These are phyloP conservation scores for Chelonoidis abingdonii DNA, from an alignment of 2,113 vertebrate genomes.

Conservation along the genomic window DNA sequence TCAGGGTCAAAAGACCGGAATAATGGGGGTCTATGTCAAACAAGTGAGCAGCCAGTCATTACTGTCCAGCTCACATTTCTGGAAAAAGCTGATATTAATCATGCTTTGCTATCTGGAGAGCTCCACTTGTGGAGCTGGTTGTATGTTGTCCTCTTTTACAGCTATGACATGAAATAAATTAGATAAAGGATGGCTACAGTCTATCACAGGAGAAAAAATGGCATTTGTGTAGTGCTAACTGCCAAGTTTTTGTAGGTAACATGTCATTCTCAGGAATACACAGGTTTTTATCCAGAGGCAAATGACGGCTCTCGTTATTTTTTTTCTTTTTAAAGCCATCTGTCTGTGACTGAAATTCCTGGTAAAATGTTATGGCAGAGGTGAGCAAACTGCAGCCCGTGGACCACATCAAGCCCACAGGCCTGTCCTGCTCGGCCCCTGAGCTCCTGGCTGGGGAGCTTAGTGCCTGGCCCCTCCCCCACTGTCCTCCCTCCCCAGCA, in stretches of 20 bases:
- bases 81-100: background rate
- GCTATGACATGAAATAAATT: fast-evolving
- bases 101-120: background rate
- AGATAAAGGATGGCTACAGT: fast-evolving
- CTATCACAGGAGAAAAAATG: fast-evolving
- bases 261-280: background rate
- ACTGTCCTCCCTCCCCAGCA: no score
- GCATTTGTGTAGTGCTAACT: background rate
- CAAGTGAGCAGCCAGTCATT: background rate
- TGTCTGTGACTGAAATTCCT: background rate
- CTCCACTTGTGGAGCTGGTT: background rate
- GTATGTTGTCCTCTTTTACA: background rate
- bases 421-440: no score
- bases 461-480: no score
- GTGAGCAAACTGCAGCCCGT: no score
- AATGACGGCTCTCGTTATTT: background rate
- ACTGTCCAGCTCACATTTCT: background rate
- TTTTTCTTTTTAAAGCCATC: background rate
- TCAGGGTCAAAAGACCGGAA: fast-evolving
- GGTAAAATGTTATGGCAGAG: fast-evolving
- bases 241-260: background rate
- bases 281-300: background rate
- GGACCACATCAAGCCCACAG: no score
- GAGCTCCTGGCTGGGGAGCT: no score
- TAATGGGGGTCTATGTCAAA: fast-evolving